Conservation (phyloP, 2,888 invertebrate species). For the Nysson spinosus region DNA sequence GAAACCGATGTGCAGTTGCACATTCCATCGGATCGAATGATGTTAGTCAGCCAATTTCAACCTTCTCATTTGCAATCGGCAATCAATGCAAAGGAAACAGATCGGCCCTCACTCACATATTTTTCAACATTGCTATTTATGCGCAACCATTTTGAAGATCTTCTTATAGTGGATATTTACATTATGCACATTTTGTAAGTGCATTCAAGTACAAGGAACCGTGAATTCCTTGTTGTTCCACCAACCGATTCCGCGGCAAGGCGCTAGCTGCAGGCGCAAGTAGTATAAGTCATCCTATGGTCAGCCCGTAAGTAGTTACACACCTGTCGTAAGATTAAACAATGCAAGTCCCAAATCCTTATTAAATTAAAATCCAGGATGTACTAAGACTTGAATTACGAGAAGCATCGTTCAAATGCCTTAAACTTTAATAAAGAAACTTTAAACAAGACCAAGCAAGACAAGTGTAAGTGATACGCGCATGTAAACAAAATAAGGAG, state of each 20-base stretch:
- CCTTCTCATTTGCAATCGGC: constrained; percentile 31
- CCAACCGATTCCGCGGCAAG: constrained; percentile 3
- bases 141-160: too few relatives aligned
- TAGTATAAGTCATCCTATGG: background rate
- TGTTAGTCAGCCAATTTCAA: constrained; percentile 31
- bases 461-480: constrained; percentile 11
- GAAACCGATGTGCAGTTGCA: constrained; percentile 46
- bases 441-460: background rate
- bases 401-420: too few relatives aligned
- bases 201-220: too few relatives aligned
- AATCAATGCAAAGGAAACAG: constrained; percentile 13
- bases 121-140: too few relatives aligned
- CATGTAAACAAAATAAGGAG: constrained; percentile 39
- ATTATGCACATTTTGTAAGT: too few relatives aligned
- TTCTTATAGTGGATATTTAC: too few relatives aligned
- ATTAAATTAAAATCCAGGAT: too few relatives aligned
- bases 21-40: constrained; percentile 26
- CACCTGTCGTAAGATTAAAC: background rate
- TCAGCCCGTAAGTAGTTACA: constrained; percentile 14
- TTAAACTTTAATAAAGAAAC: background rate
- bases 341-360: background rate
- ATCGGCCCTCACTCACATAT: background rate
- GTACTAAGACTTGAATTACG: too few relatives aligned
- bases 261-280: constrained; percentile 3
- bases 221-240: too few relatives aligned